Conservation (phyloP, 2,888 invertebrate genomes). For the Congeria kusceri region DNA sequence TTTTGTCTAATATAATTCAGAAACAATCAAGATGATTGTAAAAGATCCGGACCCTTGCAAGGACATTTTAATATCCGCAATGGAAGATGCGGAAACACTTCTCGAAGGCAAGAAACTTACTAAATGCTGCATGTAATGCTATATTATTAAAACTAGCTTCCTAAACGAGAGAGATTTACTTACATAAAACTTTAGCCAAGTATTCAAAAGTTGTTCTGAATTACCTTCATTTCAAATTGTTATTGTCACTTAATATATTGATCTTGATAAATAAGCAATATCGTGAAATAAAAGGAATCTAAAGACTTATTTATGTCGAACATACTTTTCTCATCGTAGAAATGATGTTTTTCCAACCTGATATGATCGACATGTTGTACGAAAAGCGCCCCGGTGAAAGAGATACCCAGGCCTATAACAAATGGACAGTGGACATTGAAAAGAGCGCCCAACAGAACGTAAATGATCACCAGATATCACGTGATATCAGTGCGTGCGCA, state of each 20-base stretch:
- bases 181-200: no score
- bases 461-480: constrained; percentile 21
- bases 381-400: constrained; percentile 34
- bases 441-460: constrained; percentile 34
- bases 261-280: no score
- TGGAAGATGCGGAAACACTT: constrained; percentile 41
- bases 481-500: constrained; percentile 44
- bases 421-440: constrained; percentile 46
- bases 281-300: no score
- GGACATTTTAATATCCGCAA: constrained; percentile 32
- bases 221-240: no score
- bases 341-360: constrained; percentile 18
- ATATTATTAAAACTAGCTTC: no score
- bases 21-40: constrained; percentile 33
- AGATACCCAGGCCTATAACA: constrained; percentile 49
- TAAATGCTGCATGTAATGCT: no score
- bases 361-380: constrained; percentile 27
- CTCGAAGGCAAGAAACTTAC: constrained; percentile 36
- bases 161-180: no score
- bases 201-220: no score
- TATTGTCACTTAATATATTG: no score
- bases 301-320: no score
- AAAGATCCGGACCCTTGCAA: constrained; percentile 39
- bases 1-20: constrained; percentile 17
- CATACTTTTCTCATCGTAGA: constrained; percentile 24